phyloP scores from a whole-genome alignment of 2,888 invertebrate genomes.

The Cepaea hortensis region DNA sequence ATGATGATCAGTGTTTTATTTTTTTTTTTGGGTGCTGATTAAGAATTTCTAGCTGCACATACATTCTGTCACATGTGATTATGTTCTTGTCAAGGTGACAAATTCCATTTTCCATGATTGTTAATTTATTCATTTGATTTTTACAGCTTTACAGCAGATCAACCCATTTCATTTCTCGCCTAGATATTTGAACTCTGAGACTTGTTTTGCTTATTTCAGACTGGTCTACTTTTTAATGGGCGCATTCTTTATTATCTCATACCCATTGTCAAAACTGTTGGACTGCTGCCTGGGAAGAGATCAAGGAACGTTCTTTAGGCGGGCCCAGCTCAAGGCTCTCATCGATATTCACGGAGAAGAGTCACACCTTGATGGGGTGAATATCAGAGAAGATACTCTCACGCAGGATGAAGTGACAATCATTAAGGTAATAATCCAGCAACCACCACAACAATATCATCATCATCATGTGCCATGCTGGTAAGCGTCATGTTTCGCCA shows the following conservation, averaged over 20 bases:
- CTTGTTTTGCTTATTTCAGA: constrained; percentile 55
- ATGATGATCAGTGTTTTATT: no score
- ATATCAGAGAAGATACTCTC: constrained; percentile 58
- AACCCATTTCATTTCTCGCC: neutral
- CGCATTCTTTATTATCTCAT: constrained; percentile 70
- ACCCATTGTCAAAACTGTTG: constrained; percentile 74
- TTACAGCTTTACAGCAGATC: no score
- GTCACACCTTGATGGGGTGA: constrained; percentile 36
- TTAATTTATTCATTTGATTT: no score
- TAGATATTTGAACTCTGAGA: neutral
- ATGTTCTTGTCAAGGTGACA: no score
- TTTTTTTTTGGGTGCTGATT: no score
- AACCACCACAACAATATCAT: no score
- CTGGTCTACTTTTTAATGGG: constrained; percentile 74
- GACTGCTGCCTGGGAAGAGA: constrained; percentile 74
- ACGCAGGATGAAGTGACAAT: constrained; percentile 73
- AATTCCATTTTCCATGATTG: no score
- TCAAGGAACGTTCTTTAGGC: constrained; percentile 71
- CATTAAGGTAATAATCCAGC: constrained; percentile 66
- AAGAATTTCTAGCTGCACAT: no score
- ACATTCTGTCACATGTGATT: no score
- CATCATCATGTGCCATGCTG: no score
- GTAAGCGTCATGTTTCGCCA: no score
- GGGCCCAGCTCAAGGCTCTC: constrained; percentile 73
- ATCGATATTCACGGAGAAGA: constrained; percentile 72